phyloP scores from a whole-genome alignment of 2,797 vertebrate species.

The Mionectes olivaceus region DNA sequence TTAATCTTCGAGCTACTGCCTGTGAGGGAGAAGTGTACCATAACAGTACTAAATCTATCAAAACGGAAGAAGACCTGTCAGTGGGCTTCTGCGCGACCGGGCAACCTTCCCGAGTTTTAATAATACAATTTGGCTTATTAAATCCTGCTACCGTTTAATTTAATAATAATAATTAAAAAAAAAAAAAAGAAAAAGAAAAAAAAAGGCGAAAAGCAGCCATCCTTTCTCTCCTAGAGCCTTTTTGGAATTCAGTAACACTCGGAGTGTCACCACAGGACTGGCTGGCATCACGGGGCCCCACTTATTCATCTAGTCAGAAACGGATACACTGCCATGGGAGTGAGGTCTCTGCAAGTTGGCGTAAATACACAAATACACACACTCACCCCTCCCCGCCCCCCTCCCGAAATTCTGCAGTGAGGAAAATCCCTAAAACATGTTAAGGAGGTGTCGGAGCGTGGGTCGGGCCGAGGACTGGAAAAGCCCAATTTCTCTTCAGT shows the following conservation, averaged over 20 bases:
- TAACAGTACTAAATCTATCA: slow-evolving; percentile 28
- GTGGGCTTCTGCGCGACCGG: not conserved
- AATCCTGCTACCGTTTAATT: not conserved
- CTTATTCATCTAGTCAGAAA: not conserved
- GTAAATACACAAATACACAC: not conserved
- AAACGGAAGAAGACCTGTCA: slow-evolving; percentile 42
- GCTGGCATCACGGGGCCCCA: not conserved
- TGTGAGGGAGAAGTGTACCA: slow-evolving; percentile 23
- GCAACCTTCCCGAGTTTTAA: not conserved
- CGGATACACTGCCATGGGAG: not conserved
- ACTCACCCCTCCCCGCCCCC: too few species aligned
- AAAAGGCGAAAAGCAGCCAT: not conserved
- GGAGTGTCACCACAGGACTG: not conserved
- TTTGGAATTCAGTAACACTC: not conserved
- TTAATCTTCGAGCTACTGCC: slow-evolving; percentile 42
- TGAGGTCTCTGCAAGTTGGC: not conserved
- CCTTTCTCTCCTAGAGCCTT: not conserved
- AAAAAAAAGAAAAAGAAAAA: too few species aligned
- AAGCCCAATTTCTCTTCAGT: not conserved
- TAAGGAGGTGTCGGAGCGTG: not conserved
- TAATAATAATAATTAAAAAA: too few species aligned
- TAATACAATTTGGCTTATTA: not conserved
- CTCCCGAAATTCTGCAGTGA: not conserved
- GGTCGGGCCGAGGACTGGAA: not conserved
- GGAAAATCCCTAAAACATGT: not conserved